Base-by-base conservation (phyloP, 2,113 vertebrate genomes). In the Ovis canadensis region DNA sequence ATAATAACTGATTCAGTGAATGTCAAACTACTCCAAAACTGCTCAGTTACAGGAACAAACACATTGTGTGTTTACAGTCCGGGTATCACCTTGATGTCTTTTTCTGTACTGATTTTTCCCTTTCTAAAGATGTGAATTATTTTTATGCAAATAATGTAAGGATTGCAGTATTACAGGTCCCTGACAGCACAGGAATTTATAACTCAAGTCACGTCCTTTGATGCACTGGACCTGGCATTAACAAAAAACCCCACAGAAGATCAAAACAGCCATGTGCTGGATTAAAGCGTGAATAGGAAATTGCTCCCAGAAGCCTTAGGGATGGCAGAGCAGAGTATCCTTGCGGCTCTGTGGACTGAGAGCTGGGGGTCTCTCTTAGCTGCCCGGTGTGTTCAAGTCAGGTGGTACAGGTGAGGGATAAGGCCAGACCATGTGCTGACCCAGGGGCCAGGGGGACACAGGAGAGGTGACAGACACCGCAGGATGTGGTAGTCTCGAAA, bases 101-200 rank as follows among this genome's bases (percentile, higher is more conserved):
- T 95, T 94, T 89, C 78, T 43, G 6, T 88, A 29, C 94, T 15
- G 83, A 98, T 94, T 97, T 92, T 85, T 54, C 67, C 80, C 67
- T 77, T 95, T 95, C 96, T 94, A 45, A 97, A 36, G 88, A 92
- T 6, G 10, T 74, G 83, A 60, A 36, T 89, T 87, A 74, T 27
- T 96, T 74, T 88, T 95, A 94, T 57, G 64, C 71, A 97, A 81
- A 57, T 43, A 82, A 54, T 78, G 54, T 85, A 90, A 96, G 92
- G 50, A 83, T 67, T 89, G n/a, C 43, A 82, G 33, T 90, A 57
- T 94, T 74, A 83, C 78, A 96, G 67, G 91, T 87, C 96, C 94
- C 77, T 91, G 78, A 54, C 55, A 91, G 83, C 93, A 74, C 83
- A 33, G 31, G 92, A 94, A 98, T 97, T 97, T 97, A 91, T 95